phyloP scores from a whole-genome alignment of 2,797 vertebrate genomes.

The Anabacerthia variegaticeps region DNA sequence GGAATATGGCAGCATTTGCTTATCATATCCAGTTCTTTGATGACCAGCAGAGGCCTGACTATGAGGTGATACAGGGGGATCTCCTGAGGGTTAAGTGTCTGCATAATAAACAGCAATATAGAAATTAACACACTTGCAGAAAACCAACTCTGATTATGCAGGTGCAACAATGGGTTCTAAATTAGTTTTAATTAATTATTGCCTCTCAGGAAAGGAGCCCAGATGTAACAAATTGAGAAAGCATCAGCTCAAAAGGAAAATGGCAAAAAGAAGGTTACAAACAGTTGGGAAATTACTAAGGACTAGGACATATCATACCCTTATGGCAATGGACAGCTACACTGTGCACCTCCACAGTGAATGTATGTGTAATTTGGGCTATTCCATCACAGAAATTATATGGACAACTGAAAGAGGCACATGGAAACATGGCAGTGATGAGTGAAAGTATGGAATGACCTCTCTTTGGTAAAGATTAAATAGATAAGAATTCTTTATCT shows the following conservation, averaged over 20 bases:
- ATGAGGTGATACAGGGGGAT: neutral
- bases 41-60: neutral
- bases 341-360: neutral
- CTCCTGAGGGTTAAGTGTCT: neutral
- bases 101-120: neutral
- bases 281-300: neutral
- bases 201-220: neutral
- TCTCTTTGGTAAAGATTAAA: neutral
- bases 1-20: neutral
- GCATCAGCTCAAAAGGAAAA: neutral
- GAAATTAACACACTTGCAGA: neutral
- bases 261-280: neutral
- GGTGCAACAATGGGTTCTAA: neutral
- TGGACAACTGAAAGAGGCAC: neutral
- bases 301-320: rapidly evolving
- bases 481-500: neutral
- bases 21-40: neutral
- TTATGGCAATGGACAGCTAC: neutral
- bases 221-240: neutral
- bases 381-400: neutral
- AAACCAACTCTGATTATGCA: neutral
- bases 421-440: neutral
- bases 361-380: neutral
- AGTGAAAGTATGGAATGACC: neutral
- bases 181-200: neutral